phyloP scores from a whole-genome alignment of 2,888 invertebrate species.

The Euzetes globulus region DNA sequence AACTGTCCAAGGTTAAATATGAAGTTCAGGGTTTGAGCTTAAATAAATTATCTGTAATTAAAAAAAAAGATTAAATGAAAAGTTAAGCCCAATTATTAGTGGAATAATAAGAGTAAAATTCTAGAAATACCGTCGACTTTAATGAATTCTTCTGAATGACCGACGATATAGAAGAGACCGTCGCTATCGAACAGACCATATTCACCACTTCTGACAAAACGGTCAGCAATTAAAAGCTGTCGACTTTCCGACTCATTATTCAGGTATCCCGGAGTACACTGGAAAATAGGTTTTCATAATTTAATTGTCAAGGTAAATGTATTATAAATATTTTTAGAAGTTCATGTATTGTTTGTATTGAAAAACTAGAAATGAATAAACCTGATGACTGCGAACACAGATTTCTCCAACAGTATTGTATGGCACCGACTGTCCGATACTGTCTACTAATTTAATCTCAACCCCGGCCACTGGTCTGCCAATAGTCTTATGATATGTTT shows the following conservation, averaged over 20 bases:
- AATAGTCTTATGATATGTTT: neutral
- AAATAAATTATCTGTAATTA: neutral
- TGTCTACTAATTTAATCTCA: neutral
- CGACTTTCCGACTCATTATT: neutral
- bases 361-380: neutral
- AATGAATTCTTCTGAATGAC: neutral
- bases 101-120: neutral
- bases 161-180: neutral
- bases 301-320: too few relatives aligned
- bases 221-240: neutral
- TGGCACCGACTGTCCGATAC: neutral
- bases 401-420: neutral
- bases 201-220: neutral
- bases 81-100: neutral
- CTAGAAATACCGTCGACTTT: neutral
- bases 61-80: neutral
- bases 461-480: neutral
- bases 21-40: too few relatives aligned
- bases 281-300: too few relatives aligned
- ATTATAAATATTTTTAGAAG: too few relatives aligned
- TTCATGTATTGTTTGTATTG: too few relatives aligned
- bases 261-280: neutral
- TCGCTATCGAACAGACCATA: neutral
- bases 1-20: too few relatives aligned
- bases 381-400: slow-evolving; percentile 9